phyloP scores from a whole-genome alignment of 2,888 invertebrate species.

The Aleiodes testaceus region DNA sequence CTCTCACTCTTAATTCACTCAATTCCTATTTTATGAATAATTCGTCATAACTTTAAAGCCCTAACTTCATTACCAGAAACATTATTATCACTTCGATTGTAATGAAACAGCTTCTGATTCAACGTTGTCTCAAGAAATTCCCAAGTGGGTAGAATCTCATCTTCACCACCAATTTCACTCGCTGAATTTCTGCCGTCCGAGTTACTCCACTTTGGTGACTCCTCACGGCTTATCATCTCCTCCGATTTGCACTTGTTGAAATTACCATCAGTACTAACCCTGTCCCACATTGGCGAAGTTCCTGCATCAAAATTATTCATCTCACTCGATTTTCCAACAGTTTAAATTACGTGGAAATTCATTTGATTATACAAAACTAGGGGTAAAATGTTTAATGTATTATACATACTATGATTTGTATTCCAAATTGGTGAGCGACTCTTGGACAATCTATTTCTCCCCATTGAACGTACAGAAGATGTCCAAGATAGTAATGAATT shows the following conservation, averaged over 20 bases:
- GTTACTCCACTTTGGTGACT: slow-evolving; percentile 59
- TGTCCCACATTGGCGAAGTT: slow-evolving; percentile 59
- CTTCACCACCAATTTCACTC: slow-evolving; percentile 53
- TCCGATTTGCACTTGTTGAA: slow-evolving; percentile 56
- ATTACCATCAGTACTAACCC: slow-evolving; percentile 56
- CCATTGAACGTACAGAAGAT: slow-evolving; percentile 60
- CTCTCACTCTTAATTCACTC: not conserved
- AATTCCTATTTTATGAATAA: not conserved
- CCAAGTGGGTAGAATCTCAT: slow-evolving; percentile 62
- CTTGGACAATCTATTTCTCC: slow-evolving; percentile 56
- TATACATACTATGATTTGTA: slow-evolving; percentile 55
- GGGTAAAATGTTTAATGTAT: not conserved
- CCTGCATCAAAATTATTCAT: slow-evolving; percentile 46
- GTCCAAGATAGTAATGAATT: slow-evolving; percentile 62
- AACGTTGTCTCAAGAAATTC: slow-evolving; percentile 62
- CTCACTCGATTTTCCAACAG: not conserved
- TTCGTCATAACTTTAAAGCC: not conserved
- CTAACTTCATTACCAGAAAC: not conserved
- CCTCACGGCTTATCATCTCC: slow-evolving; percentile 62
- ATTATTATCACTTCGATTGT: slow-evolving; percentile 46
- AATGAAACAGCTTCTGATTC: slow-evolving; percentile 60
- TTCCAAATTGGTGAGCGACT: slow-evolving; percentile 59
- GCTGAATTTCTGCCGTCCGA: slow-evolving; percentile 50
- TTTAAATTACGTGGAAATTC: slow-evolving; percentile 4
- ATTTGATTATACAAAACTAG: slow-evolving; percentile 14